A percentile compares a stretch with the other conserved stretches of the same genome.
These are phyloP conservation scores for Urechis unicinctus DNA, from an alignment of 2,888 invertebrate species.

Conservation along the genomic window DNA sequence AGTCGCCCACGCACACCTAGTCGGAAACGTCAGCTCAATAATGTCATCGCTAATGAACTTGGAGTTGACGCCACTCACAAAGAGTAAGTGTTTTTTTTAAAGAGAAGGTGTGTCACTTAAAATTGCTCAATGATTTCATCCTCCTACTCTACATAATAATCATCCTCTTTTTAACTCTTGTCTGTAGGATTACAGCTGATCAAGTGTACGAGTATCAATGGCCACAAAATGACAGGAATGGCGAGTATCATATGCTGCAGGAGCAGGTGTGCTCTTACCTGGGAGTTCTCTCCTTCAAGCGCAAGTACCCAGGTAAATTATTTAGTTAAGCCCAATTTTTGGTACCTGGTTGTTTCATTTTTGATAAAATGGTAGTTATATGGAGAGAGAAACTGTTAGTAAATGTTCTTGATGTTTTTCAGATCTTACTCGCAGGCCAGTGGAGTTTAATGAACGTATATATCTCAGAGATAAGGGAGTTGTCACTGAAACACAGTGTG, in stretches of 20 bases:
- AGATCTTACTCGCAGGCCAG: slow-evolving; percentile 73
- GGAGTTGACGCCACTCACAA: background rate
- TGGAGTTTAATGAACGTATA: slow-evolving; percentile 86
- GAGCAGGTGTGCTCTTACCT: slow-evolving; percentile 93
- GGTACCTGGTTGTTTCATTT: no score
- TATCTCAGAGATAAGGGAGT: slow-evolving; percentile 73
- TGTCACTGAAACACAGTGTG: slow-evolving; percentile 82
- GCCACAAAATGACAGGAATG: slow-evolving; percentile 62
- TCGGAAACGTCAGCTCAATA: background rate
- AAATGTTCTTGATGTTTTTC: slow-evolving; percentile 52
- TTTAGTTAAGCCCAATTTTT: no score
- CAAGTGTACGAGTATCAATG: slow-evolving; percentile 91
- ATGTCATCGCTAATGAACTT: background rate
- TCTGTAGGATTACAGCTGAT: slow-evolving; percentile 56
- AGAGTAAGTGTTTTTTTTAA: no score
- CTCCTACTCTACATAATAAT: no score
- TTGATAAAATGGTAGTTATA: background rate
- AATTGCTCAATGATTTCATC: no score
- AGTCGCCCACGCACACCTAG: background rate
- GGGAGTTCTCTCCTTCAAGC: slow-evolving; percentile 91
- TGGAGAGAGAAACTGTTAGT: background rate
- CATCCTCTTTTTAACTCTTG: background rate
- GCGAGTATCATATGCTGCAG: slow-evolving; percentile 87
- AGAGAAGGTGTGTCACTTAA: no score
- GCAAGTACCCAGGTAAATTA: slow-evolving; percentile 60